Base-by-base conservation (phyloP, 2,797 vertebrate species). In the Macrochelys suwanniensis region DNA sequence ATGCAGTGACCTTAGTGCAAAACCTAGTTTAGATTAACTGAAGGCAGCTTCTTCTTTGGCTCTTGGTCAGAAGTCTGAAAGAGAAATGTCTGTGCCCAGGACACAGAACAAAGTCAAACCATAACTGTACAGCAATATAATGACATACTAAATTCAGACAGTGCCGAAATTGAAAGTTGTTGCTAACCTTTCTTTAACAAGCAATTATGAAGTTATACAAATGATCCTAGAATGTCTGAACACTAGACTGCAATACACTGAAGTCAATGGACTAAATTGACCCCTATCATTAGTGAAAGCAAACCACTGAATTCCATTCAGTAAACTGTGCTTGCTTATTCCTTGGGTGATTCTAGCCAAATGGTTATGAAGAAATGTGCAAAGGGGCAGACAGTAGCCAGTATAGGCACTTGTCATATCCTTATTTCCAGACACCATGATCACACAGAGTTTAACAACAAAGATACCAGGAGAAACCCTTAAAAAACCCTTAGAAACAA, bases 91-190 rank as follows among this genome's bases (percentile, higher is more conserved):
- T 76, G 71, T 76, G 21, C 6, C 13, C 49, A 92, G 78, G 12
- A 16, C 65, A 33, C 59, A 33, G 89, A 94, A 87, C 19, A 87
- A 92, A 95, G 49, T 12, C 83, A 96, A 82, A 54, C 25, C 19
- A 1, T 4, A 85, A 95, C 23, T 68, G 57, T 2, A 87, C 71
- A 47, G 42, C 25, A 45, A 76, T 47, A 42, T 76, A 42, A 28
- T 28, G 25, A 45, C 25, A 76, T n/a, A 47, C 71, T 76, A 21
- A 47, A 76, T 26, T 26, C 23, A 47, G 37, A 21, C 5, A 37
- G 37, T 76, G 71, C 71, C 11, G 2, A 12, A 47, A 76, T 28
- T 76, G 21, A 42, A 71, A 45, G 42, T 26, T 68, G 26, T 15
- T 28, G 23, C 7, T 47, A 76, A 45, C 11, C 25, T 76, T 28